Conservation (phyloP, 2,113 vertebrate species). For the Platichthys flesus region DNA sequence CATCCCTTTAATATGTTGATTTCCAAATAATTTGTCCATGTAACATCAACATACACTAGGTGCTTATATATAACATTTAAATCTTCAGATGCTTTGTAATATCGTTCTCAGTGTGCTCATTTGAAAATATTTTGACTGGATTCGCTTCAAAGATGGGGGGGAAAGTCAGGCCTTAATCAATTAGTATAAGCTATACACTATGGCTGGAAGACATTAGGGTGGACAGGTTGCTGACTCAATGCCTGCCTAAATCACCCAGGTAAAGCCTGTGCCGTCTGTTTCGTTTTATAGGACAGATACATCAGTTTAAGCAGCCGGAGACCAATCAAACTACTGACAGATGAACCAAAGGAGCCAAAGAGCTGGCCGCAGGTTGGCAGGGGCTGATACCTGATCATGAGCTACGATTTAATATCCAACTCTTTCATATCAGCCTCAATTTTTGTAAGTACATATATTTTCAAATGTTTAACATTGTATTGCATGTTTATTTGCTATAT, state of each 20-base stretch:
- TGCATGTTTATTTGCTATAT: no score
- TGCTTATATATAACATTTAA: no score
- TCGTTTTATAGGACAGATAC: constrained; percentile 45
- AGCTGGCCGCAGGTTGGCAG: constrained; percentile 21
- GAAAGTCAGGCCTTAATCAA: neutral
- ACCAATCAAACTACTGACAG: constrained; percentile 36
- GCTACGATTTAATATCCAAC: constrained; percentile 24
- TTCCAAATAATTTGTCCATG: neutral
- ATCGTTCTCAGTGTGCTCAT: neutral
- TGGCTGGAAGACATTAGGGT: constrained; percentile 38
- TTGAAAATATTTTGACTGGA: neutral
- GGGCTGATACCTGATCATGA: constrained; percentile 30
- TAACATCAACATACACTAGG: no score
- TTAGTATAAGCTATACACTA: constrained; percentile 17
- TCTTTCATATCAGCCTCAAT: neutral
- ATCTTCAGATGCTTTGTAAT: no score
- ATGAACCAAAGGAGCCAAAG: constrained; percentile 20
- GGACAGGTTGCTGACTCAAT: constrained; percentile 58
- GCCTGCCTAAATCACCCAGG: constrained; percentile 55
- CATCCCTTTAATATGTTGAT: neutral
- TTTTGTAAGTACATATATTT: no score
- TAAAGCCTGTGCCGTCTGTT: constrained; percentile 52
- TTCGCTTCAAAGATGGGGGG: neutral
- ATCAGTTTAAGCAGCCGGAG: constrained; percentile 44
- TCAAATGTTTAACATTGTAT: no score